Base-by-base conservation (phyloP, 2,797 vertebrate genomes). In the Enteromius argenteus region DNA sequence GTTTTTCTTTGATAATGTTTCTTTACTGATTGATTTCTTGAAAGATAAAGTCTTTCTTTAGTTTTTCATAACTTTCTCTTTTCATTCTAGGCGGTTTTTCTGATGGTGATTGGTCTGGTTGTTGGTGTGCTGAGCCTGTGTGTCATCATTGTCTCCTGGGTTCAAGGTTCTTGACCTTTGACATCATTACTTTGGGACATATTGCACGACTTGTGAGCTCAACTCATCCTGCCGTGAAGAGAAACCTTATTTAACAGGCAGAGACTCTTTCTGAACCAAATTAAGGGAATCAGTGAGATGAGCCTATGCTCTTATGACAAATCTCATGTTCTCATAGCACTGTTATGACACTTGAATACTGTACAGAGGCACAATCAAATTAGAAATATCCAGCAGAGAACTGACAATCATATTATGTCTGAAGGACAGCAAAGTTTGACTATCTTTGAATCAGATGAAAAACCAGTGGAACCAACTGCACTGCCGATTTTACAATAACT, bases 51-150 rank as follows among this genome's bases (percentile, higher is more conserved):
- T 10, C 2, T 37, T 27, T 35, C 13, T 35, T 53, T 17, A 4
- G 14, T 58, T 27, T 35, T 42, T 14, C 8, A 30, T 10, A 23
- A 6, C 17, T 23, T 32, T 44, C 23, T 30, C 14, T 56, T 69
- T 21, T 75, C 19, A 56, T 51, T 73, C 13, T 39, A 96, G 95
- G 95, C 95, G 2, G 9, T 91, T 2, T 19, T 89, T 46, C 90
- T 96, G 75, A 71, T 95, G 88, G 39, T 96, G 88, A 95, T 97
- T 85, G 98, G 98, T 23, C 30, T 96, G 89, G 90, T 96, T 84
- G 92, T 97, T 91, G 97, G 97, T 67, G 89, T 94, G 84, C 87
- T 96, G 90, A 98, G 97, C 91, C 93, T 99, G 76, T 87, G 90
- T 81, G 81, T 98, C 82, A 96, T 99, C 77, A 88, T 97, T 88